Base-by-base conservation (phyloP, 2,888 invertebrate species). In the Drosophila rellima region DNA sequence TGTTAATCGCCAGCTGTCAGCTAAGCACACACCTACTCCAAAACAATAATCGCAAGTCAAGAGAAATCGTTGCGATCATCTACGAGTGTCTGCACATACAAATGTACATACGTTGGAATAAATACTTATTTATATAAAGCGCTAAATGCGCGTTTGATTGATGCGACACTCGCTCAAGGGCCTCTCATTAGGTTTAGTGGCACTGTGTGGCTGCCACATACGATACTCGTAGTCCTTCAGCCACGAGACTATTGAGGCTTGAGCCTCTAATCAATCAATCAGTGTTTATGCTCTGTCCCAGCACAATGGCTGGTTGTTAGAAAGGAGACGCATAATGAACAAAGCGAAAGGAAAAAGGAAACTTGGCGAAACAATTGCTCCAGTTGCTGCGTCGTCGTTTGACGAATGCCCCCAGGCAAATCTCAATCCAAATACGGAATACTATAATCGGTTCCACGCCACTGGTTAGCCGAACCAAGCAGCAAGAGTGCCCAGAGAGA, bases 391-490 rank as follows among this genome's bases (percentile, higher is more conserved):
- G 6, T 6, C 71, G 64, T 75, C 90, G 78, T 82, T 88, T 86
- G 86, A 80, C 81, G 90, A 88, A 90, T 82, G 79, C 78, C 89
- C 78, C 55, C 70, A 70, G 83, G 86, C 78, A 72, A 66, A 78
- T 78, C 74, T 57, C 67, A 85, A 79, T 78, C 75, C 79, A 82
- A 82, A 88, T 90, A 60, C 83, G 57, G 74, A 80, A 86, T 89
- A 83, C 83, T 89, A 88, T 87, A 90, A 89, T 90, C 90, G 88
- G 90, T 90, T 90, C 83, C 90, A 72, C 78, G 88, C 86, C 78
- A 88, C 72, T 89, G 88, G 75, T 75, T 80, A 73, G 70, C 61
- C 35, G 37, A 18, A n/a, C 26, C 29, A 29, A 51, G 69, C 50
- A 55, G 47, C 51, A 64, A 54, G 33, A 62, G 56, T 23, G 40